Conservation (phyloP, 2,888 invertebrate genomes). For the Micoletzkya japonica region DNA sequence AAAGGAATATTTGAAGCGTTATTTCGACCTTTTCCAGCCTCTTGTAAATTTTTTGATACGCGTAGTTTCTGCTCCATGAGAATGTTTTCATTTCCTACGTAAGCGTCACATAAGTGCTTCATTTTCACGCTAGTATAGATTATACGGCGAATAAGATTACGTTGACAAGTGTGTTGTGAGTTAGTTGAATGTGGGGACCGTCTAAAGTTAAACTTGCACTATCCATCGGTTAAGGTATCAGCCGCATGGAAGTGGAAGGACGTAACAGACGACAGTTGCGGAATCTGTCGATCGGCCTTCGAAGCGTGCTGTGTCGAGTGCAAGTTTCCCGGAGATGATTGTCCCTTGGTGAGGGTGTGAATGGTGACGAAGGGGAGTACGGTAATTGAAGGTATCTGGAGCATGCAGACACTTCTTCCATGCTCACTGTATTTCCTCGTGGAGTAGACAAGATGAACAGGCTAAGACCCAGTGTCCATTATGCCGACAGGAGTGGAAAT, state of each 20-base stretch:
- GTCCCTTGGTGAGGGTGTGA: constrained; percentile 47
- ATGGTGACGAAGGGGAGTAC: background rate
- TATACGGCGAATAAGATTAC: too few relatives aligned
- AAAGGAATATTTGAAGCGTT: too few relatives aligned
- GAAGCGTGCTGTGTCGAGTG: constrained; percentile 71
- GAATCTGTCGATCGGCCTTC: constrained; percentile 98
- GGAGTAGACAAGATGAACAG: constrained; percentile 81
- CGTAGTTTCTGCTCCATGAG: too few relatives aligned
- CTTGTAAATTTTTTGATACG: too few relatives aligned
- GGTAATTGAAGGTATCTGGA: constrained; percentile 70
- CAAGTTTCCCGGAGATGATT: constrained; percentile 59
- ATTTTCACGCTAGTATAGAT: too few relatives aligned
- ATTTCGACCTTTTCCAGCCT: too few relatives aligned
- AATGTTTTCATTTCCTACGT: too few relatives aligned
- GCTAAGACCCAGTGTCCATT: constrained; percentile 72
- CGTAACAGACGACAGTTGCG: constrained; percentile 97
- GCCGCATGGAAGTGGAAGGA: constrained; percentile 95
- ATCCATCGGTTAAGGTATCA: too few relatives aligned
- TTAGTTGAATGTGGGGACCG: too few relatives aligned
- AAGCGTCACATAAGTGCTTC: too few relatives aligned
- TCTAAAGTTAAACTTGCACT: too few relatives aligned
- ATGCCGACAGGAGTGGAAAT: constrained; percentile 97
- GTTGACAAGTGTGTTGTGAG: too few relatives aligned
- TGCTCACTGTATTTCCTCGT: constrained; percentile 99
- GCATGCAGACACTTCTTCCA: constrained; percentile 99